Evolutionary conservation across 1,140 invertebrate genomes (phyloP), one percentile per base, ranked within the genome.

Genomic region (Drosophila ogumai): DNA sequence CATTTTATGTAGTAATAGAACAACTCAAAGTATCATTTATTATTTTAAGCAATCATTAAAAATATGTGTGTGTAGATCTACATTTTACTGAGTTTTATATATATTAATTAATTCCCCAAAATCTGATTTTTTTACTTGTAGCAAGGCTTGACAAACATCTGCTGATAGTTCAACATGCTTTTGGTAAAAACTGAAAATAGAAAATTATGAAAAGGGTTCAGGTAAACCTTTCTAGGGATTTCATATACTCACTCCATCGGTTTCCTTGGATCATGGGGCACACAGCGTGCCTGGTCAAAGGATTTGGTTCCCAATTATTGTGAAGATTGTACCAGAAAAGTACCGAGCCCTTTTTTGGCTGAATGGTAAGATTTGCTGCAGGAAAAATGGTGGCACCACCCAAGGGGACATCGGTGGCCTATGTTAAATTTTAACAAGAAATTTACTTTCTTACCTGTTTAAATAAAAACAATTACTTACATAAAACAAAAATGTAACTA

Each of bases 321-420:
- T 76, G 74, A 0, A 76, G 43, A 46, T 76, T 76, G 13, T 76
- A 76, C 74, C 74, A 76, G 22, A 76, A 67, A 7, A 76, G 43
- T 0, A 61, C 74, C 0, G 47, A 47, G 2, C 74, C 74, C 9
- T 76, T 76, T 4, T 55, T 60, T 1, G 74, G 74, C 7, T 76
- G 61, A 9, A 76, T 54, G 34, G 61, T 46, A 1, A 76, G 28
- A 34, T 76, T 55, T 6, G 63, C 55, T 5, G 19, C 31, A 0
- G 74, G 74, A 47, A 76, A 76, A 17, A 76, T 43, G 2, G 74
- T 76, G 6, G 63, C 46, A 13, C 74, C 74, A 13, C 74, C 74
- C 36, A 76, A 36, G 28, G 55, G 31, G 1, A 76, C 73, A 56
- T 76, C 73, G 12, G 61, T 58, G 0, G 64, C 25, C 73, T 75